Evolutionary conservation across 2,113 vertebrate genomes (phyloP).

Genomic region (Harpagus bidentatus): DNA sequence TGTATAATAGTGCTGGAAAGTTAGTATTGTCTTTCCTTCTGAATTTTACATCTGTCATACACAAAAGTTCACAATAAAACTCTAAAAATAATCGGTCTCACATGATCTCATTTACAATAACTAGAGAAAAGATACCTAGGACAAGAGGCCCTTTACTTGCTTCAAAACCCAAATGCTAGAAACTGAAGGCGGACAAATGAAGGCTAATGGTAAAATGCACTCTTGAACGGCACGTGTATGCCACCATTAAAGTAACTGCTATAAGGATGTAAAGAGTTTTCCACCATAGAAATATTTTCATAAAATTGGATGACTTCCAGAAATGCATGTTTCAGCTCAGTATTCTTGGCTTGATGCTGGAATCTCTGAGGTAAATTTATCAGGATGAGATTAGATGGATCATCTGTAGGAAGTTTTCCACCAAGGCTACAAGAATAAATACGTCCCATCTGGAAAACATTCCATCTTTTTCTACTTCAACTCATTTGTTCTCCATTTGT

Average conservation of each 20-base stretch:
- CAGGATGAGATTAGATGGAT: not conserved
- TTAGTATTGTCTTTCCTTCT: not conserved
- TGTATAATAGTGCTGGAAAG: not conserved
- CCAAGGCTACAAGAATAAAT: not conserved
- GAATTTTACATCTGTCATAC: not conserved
- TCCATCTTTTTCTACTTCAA: not conserved
- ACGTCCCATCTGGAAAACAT: not conserved
- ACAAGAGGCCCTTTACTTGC: not conserved
- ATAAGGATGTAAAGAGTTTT: not conserved
- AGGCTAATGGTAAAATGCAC: not conserved
- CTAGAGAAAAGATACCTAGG: not conserved
- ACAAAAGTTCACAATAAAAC: not conserved
- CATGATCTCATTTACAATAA: not conserved
- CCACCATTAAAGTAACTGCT: not conserved
- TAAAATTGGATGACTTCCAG: not conserved
- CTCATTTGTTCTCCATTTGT: not conserved
- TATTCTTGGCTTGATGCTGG: not conserved
- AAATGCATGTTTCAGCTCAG: not conserved
- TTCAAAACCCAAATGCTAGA: not conserved
- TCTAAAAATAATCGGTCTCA: constrained; percentile 23
- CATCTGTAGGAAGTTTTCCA: not conserved
- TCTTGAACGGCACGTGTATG: not conserved
- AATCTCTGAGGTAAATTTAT: not conserved
- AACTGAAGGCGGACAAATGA: not conserved
- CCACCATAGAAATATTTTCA: not conserved